Evolutionary conservation across 2,113 vertebrate genomes (phyloP), one percentile per base, ranked within the genome.

Genomic region (Rhea americana): DNA sequence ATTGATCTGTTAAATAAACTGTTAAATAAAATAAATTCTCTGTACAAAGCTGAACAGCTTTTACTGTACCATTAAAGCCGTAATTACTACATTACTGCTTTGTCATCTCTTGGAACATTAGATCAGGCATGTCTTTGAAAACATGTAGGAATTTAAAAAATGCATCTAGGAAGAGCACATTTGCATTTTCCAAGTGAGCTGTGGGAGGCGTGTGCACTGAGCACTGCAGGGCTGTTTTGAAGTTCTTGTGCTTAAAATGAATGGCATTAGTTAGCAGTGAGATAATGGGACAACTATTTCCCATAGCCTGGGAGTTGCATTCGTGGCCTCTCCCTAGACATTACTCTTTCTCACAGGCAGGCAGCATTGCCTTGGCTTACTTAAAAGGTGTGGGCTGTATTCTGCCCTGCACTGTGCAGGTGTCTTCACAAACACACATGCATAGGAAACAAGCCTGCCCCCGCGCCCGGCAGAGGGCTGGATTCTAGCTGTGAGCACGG

Each of bases 31-130:
- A 47, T 51, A 73, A 89, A 91, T 83, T 71, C 68, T 77, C 22
- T 0, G 5, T 56, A 59, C 68, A 51, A 65, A 85, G 51, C 75
- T 55, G 82, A 91, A 50, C 58, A 41, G 63, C 59, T 94, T 91
- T 89, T 89, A 67, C 63, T 2, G 0, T 90, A 47, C 56, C 25
- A 17, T 74, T 91, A 71, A 76, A 93, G 45, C 65, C 0, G 0
- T 86, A 86, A 90, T 89, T 79, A 72, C 62, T 91, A 26, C 74
- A 32, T 85, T 93, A 95, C 91, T 93, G 90, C 91, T 73, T 55
- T 84, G 95, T 96, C 93, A 94, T 94, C 70, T 85, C 58, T 73
- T 87, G 83, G 83, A 94, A 90, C 66, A 28, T 66, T 73, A 84
- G 77, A 82, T 72, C 80, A 62, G 80, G 83, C 86, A 81, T 84